phyloP scores from a whole-genome alignment of 2,888 invertebrate genomes.

The Leucophenga maculata region DNA sequence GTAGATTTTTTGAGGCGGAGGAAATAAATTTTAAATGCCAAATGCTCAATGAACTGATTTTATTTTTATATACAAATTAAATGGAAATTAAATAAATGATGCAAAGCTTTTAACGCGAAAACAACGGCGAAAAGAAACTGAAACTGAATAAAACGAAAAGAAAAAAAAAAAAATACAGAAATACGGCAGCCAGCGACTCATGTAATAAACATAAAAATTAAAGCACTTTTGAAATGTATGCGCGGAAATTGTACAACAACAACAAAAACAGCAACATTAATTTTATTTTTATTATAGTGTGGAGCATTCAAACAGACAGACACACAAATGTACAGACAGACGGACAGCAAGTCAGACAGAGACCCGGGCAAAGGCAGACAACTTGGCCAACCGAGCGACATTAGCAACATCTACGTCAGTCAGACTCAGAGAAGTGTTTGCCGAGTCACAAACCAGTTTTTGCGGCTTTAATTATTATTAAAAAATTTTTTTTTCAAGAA shows the following conservation, averaged over 20 bases:
- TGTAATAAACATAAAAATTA: constrained; percentile 44
- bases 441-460: constrained; percentile 48
- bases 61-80: constrained; percentile 54
- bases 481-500: constrained; percentile 47
- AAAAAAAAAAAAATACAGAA: constrained; percentile 19
- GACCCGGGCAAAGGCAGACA: constrained; percentile 27
- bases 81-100: constrained; percentile 56
- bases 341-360: background rate
- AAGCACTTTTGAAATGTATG: constrained; percentile 29
- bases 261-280: constrained; percentile 8
- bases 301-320: background rate
- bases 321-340: constrained; percentile 31
- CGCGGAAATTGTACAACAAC: constrained; percentile 20
- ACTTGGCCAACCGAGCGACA: constrained; percentile 14
- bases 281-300: constrained; percentile 1
- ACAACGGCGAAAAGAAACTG: constrained; percentile 36
- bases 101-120: constrained; percentile 58
- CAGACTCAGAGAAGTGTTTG: background rate
- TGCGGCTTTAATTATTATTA: constrained; percentile 26
- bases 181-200: background rate
- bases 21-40: background rate
- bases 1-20: background rate
- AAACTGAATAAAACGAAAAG: constrained; percentile 35
- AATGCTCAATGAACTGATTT: constrained; percentile 16
- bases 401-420: too few species aligned